phyloP scores from a whole-genome alignment of 2,113 vertebrate species.

The Oreotrochilus melanogaster region DNA sequence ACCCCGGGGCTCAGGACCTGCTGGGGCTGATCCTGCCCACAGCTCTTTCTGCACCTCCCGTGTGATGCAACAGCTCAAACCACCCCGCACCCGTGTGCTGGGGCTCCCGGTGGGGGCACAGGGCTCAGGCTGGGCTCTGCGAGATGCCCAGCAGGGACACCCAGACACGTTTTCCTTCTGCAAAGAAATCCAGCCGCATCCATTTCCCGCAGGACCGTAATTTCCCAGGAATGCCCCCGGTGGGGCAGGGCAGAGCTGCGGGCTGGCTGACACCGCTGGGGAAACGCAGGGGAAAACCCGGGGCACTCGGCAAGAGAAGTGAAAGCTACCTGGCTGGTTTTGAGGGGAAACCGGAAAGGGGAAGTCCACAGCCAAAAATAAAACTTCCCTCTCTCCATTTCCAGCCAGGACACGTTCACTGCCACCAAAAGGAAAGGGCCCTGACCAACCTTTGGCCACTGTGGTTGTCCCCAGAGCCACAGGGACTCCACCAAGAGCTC shows the following conservation, averaged over 20 bases:
- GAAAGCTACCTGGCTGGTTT: background rate
- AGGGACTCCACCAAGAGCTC: background rate
- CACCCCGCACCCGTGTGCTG: rapidly evolving
- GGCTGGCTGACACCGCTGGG: background rate
- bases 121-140: background rate
- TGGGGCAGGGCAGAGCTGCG: background rate
- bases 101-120: rapidly evolving
- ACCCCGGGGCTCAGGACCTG: background rate
- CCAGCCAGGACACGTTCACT: background rate
- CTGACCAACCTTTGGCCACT: background rate
- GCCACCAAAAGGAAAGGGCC: background rate
- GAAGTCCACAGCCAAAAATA: background rate
- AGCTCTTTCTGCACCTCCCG: background rate
- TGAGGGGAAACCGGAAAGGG: background rate
- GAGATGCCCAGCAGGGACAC: background rate
- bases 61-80: background rate
- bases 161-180: rapidly evolving
- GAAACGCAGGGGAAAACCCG: background rate
- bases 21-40: background rate
- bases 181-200: rapidly evolving
- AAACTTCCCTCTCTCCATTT: background rate
- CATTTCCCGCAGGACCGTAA: rapidly evolving
- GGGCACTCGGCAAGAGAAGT: background rate
- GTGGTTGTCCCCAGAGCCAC: background rate
- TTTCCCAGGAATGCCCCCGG: background rate